Evolutionary conservation across 2,888 invertebrate genomes (phyloP).

Genomic region (Sussaba pulchella): DNA sequence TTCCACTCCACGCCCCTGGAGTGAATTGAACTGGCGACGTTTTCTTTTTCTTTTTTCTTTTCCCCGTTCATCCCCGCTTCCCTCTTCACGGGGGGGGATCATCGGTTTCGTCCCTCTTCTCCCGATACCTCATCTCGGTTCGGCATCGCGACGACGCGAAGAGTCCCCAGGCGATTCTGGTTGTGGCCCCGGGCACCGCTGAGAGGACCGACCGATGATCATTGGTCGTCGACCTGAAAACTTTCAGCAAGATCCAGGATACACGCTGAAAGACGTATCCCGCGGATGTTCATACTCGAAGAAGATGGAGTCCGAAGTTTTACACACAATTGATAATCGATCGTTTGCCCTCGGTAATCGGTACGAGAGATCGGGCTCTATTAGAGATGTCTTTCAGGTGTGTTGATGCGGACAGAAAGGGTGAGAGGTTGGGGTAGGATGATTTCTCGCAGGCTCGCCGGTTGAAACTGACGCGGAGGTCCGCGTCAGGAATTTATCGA

Average conservation of each 20-base stretch:
- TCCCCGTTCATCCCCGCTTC: neutral
- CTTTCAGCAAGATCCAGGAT: conserved; percentile 12
- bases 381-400: conserved; percentile 62
- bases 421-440: conserved; percentile 20
- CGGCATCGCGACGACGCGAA: neutral
- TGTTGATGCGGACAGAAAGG: conserved; percentile 36
- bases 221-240: conserved; percentile 45
- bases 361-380: conserved; percentile 56
- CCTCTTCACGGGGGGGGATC: neutral
- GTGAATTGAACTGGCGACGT: conserved; percentile 25
- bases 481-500: conserved; percentile 67
- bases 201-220: neutral
- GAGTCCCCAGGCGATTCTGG: conserved; percentile 1
- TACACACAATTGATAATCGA: conserved; percentile 62
- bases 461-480: conserved; percentile 63
- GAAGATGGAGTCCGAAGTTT: conserved; percentile 36
- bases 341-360: conserved; percentile 58
- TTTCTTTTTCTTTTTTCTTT: conserved; percentile 19
- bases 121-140: neutral
- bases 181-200: neutral
- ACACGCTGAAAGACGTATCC: conserved; percentile 28
- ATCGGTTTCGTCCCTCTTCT: neutral
- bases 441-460: conserved; percentile 37
- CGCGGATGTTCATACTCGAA: conserved; percentile 40
- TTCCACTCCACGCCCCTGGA: conserved; percentile 1